phyloP scores from a whole-genome alignment of 2,797 vertebrate genomes.

The Halcyon smyrnensis region DNA sequence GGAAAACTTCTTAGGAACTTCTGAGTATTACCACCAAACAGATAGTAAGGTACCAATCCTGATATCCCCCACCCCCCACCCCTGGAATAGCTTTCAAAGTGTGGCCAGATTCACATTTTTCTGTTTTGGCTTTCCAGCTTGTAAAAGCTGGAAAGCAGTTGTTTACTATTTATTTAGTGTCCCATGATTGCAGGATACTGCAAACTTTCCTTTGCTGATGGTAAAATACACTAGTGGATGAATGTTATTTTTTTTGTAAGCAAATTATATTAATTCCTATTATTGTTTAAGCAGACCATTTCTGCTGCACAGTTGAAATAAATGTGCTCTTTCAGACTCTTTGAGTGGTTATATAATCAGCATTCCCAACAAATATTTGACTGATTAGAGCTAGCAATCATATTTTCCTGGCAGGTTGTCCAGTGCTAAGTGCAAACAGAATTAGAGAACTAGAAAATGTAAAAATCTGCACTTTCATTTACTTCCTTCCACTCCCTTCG shows the following conservation, averaged over 20 bases:
- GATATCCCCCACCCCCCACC: no score
- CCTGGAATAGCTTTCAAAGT: background rate
- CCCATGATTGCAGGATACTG: background rate
- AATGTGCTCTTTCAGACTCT: background rate
- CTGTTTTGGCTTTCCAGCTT: background rate
- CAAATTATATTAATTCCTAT: slow-evolving; percentile 9
- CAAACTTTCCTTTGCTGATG: background rate
- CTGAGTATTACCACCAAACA: background rate
- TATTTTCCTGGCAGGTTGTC: slow-evolving; percentile 39
- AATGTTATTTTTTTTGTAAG: background rate
- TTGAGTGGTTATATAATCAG: slow-evolving; percentile 18
- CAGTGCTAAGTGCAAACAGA: slow-evolving; percentile 1
- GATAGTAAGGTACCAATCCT: background rate
- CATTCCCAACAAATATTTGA: slow-evolving; percentile 49
- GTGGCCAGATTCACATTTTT: background rate
- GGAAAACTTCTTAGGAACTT: background rate
- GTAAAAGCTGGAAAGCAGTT: background rate
- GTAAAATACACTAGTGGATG: background rate
- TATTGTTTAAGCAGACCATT: background rate
- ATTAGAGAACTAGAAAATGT: slow-evolving; percentile 20
- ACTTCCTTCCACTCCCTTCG: background rate
- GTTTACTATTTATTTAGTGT: slow-evolving; percentile 13
- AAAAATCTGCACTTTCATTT: slow-evolving; percentile 23
- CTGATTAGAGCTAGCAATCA: slow-evolving; percentile 24
- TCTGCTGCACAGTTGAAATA: slow-evolving; percentile 16